phyloP scores from a whole-genome alignment of 2,888 invertebrate genomes.

The Caenorhabditis sp. region DNA sequence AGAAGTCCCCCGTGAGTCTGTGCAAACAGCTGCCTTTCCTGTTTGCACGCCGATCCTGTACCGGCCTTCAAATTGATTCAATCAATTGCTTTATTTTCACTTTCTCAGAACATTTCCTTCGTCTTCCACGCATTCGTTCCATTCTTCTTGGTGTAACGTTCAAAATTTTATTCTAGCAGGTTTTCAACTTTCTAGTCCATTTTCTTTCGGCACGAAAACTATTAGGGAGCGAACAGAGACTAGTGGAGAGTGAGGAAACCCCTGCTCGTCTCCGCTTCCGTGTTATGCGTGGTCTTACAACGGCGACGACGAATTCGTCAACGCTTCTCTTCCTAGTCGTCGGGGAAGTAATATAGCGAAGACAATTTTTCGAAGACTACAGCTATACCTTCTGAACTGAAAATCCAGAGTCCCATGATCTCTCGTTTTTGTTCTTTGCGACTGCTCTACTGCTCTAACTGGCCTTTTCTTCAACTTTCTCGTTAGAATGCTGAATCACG shows the following conservation, averaged over 20 bases:
- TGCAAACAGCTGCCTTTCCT: conserved; percentile 37
- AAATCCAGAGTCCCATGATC: too few relatives aligned
- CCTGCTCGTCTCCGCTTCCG: neutral
- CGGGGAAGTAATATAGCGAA: neutral
- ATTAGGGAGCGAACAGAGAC: too few relatives aligned
- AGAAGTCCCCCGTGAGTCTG: conserved; percentile 11
- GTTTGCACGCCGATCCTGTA: conserved; percentile 22
- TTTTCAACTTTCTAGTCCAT: too few relatives aligned
- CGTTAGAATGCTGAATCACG: too few relatives aligned
- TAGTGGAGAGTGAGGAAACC: too few relatives aligned
- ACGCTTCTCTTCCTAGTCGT: neutral
- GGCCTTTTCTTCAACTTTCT: too few relatives aligned
- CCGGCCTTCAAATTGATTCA: conserved; percentile 1
- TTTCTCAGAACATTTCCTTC: neutral
- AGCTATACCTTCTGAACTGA: too few relatives aligned
- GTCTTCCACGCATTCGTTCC: neutral
- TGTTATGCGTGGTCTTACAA: neutral
- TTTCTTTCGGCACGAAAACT: too few relatives aligned
- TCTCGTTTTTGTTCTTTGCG: too few relatives aligned
- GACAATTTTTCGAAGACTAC: too few relatives aligned
- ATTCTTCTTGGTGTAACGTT: neutral
- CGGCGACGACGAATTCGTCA: neutral
- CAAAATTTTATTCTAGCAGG: too few relatives aligned
- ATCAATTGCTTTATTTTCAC: neutral
- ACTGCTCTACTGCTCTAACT: too few relatives aligned